A percentile compares a stretch with the other conserved stretches of the same genome.
Conservation (phyloP, 2,113 vertebrate species). For the Coryphaenoides rupestris region DNA sequence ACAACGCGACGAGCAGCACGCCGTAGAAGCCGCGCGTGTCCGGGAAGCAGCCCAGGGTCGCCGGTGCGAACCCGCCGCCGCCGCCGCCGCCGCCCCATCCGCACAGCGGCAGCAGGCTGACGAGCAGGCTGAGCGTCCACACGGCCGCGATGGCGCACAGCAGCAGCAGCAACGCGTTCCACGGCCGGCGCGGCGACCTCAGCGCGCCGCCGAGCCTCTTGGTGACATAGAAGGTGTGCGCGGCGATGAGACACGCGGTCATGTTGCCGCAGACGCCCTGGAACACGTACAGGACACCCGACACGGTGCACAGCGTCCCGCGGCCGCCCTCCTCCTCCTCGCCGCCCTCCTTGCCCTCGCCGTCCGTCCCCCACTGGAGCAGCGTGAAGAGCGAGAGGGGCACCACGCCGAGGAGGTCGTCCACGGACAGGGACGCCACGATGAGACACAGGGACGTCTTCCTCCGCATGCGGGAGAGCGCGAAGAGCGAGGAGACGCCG, state of each 20-base stretch:
- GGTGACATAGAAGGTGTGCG: conserved; percentile 85
- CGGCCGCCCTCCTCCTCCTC: conserved; percentile 40
- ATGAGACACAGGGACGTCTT: conserved; percentile 81
- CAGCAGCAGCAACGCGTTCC: no score
- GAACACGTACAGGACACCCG: conserved; percentile 86
- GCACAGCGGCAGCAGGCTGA: conserved; percentile 83
- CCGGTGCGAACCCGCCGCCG: conserved; percentile 83
- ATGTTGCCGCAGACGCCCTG: conserved; percentile 91
- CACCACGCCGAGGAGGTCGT: conserved; percentile 85
- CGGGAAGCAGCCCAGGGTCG: conserved; percentile 84
- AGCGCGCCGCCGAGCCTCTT: conserved; percentile 63
- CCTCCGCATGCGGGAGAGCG: conserved; percentile 76
- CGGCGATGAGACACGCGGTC: conserved; percentile 86
- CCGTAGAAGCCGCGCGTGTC: conserved; percentile 77
- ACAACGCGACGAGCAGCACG: conserved; percentile 78
- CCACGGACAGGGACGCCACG: conserved; percentile 86
- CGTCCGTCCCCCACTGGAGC: conserved; percentile 76
- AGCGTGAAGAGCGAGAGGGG: conserved; percentile 83
- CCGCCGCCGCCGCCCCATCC: conserved; percentile 91
- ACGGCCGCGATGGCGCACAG: conserved; percentile 73
- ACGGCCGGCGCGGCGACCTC: conserved; percentile 48
- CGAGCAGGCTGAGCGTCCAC: conserved; percentile 81
- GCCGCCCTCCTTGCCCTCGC: neutral
- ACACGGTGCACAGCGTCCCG: conserved; percentile 77
- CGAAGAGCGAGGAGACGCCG: conserved; percentile 82